phyloP scores from a whole-genome alignment of 2,797 vertebrate genomes.

The Botia almorhae region DNA sequence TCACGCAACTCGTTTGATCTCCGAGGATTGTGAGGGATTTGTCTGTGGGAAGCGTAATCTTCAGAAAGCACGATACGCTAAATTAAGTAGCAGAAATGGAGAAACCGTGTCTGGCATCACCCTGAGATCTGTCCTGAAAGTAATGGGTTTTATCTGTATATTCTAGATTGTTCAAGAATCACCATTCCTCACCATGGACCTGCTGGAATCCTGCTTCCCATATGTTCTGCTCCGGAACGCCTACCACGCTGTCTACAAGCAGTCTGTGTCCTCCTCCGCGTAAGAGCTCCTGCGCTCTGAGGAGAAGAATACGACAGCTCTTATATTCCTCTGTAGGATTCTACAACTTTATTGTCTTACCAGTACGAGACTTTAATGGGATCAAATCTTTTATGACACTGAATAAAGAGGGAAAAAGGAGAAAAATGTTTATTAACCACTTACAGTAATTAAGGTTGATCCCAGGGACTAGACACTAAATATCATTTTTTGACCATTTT shows the following conservation, averaged over 20 bases:
- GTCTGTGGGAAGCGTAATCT: no score
- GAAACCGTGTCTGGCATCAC: background rate
- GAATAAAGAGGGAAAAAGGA: background rate
- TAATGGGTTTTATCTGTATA: slow-evolving; percentile 65
- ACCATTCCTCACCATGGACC: slow-evolving; percentile 98
- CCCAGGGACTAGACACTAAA: slow-evolving; percentile 77
- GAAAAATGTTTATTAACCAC: slow-evolving; percentile 76
- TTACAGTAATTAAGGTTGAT: slow-evolving; percentile 81
- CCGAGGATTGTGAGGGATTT: no score
- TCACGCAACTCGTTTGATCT: no score
- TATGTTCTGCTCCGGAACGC: slow-evolving; percentile 97
- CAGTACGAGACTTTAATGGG: slow-evolving; percentile 77
- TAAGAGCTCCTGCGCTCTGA: slow-evolving; percentile 46
- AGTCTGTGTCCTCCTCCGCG: slow-evolving; percentile 53
- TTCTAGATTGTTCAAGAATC: slow-evolving; percentile 97
- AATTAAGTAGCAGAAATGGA: no score
- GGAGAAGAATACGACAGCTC: slow-evolving; percentile 13
- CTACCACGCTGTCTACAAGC: slow-evolving; percentile 93
- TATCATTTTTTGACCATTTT: slow-evolving; percentile 72
- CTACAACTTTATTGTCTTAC: slow-evolving; percentile 76
- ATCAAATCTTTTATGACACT: slow-evolving; percentile 69
- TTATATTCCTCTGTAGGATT: slow-evolving; percentile 78
- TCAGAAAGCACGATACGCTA: no score
- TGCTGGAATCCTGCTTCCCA: slow-evolving; percentile 98
- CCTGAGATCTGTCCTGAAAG: slow-evolving; percentile 33